Base-by-base conservation (phyloP, 92 coral and sea anemone species). In the Phymanthus crucifer region DNA sequence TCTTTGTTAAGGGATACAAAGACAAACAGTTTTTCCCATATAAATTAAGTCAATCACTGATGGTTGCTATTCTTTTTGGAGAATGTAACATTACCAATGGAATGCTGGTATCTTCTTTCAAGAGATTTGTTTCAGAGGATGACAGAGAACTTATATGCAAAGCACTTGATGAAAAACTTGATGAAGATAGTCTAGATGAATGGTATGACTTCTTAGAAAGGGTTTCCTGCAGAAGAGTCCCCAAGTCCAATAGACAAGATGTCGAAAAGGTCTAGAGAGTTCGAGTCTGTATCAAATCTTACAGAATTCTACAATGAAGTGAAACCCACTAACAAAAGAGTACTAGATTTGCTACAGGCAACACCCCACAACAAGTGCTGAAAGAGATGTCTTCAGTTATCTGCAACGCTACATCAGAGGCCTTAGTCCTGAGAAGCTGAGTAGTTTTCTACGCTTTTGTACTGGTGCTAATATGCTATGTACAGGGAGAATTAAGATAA, bases 381-480 rank as follows among this genome's bases (percentile, higher is more conserved):
- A 87, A 67, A 38, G 90, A 32, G 85, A 85, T 21, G 73, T 70
- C 24, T 17, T 57, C 35, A 31, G 66, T 34, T 81, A 80, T 68
- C n/a, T 85, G 75, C 74, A 80, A 70, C 23, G 80, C 40, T 80
- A 85, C 38, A 68, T 80, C 17, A 86, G 89, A 4, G 89, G 90
- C 21, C 67, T 87, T 70, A 69, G 77, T 19, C 74, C 71, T 37
- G 77, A 29, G 18, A 82, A 47, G 52, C 78, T 87, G 7, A 52
- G 32, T 27, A 87, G 83, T 66, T 83, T 87, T 74, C 54, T 87
- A 17, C 82, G 90, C 24, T 87, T 87, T 40, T 83, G 90, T 74
- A 86, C 87, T 12, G 89, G 89, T 16, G 57, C 86, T 34, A 40
- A 69, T 38, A 75, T 54, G 33, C 73, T 78, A 37, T 40, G 68